Evolutionary conservation across 2,113 vertebrate genomes (phyloP).

Genomic region (Aptenodytes patagonicus): DNA sequence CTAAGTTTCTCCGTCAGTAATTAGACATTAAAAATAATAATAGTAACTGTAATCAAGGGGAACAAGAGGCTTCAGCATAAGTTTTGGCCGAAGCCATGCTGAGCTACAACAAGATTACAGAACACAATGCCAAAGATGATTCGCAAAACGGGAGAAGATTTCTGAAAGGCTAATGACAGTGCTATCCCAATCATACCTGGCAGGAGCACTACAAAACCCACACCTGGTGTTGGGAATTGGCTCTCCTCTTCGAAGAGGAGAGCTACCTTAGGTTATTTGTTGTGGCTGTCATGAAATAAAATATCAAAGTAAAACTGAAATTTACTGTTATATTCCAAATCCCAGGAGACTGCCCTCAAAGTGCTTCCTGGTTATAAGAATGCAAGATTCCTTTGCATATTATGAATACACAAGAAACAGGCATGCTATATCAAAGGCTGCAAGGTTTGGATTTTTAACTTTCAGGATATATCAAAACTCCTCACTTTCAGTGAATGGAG

Average conservation of each 20-base stretch:
- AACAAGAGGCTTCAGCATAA: background rate
- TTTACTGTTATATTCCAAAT: constrained; percentile 1
- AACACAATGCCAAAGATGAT: background rate
- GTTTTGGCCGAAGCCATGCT: background rate
- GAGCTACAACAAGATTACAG: background rate
- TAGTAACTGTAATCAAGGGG: background rate
- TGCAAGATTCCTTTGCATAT: background rate
- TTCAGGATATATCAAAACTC: background rate
- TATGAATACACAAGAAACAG: background rate
- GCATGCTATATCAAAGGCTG: background rate
- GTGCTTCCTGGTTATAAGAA: background rate
- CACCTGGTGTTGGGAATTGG: constrained; percentile 61
- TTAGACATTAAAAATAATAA: constrained; percentile 26
- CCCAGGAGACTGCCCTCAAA: constrained; percentile 3
- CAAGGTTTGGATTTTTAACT: background rate
- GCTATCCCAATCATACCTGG: constrained; percentile 44
- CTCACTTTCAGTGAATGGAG: background rate
- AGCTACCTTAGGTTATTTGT: constrained; percentile 33
- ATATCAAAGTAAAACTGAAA: constrained; percentile 44
- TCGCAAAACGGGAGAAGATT: background rate
- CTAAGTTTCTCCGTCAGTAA: background rate
- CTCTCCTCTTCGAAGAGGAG: background rate
- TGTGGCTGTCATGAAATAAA: constrained; percentile 47
- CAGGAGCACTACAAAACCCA: constrained; percentile 12
- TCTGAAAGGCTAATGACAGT: background rate